Evolutionary conservation across 2,113 vertebrate species (phyloP), one percentile per base, ranked within the genome.

Genomic region (Mohoua ochrocephala): DNA sequence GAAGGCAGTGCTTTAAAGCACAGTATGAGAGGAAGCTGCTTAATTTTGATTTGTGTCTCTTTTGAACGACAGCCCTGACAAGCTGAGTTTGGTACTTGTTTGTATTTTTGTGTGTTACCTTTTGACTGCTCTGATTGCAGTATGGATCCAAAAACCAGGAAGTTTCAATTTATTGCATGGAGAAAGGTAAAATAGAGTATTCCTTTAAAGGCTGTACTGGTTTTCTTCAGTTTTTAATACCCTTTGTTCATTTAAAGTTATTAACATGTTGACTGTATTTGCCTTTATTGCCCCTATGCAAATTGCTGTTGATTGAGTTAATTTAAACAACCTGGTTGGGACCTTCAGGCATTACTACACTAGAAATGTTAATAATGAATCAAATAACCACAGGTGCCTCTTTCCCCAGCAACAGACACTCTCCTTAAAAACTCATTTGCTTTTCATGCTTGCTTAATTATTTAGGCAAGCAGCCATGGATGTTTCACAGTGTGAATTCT

Each of bases 381-480:
- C 95, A 95, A 96, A 96, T 95, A 97, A 96, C 96, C 96, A 96
- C 95, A 97, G 95, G 96, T 96, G 95, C 95, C 93, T 96, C 96
- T 96, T 96, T 88, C 83, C 96, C 92, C 91, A 94, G 90, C 92
- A 96, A 96, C 95, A 97, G 93, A 96, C 95, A 94, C 71, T 95
- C 90, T 97, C 95, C 87, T 97, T 97, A 97, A 96, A 96, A 96
- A 95, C 93, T 94, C 93, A 95, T 96, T 97, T 96, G 96, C 95
- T 97, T 97, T 96, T 96, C 92, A 96, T 96, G 96, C 93, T 96
- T 96, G 88, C 90, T 97, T 96, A 96, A 93, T 97, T 97, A 96
- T 96, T 97, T 96, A 96, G 95, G 95, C 96, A 95, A 84, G 93
- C 93, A 96, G 96, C 96, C 95, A 94, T 92, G 88, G 96, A 92